A percentile compares a stretch with the other conserved stretches of the same genome.
Evolutionary conservation across 2,888 invertebrate genomes (phyloP).

Genomic region (Xestobium rufovillosum): DNA sequence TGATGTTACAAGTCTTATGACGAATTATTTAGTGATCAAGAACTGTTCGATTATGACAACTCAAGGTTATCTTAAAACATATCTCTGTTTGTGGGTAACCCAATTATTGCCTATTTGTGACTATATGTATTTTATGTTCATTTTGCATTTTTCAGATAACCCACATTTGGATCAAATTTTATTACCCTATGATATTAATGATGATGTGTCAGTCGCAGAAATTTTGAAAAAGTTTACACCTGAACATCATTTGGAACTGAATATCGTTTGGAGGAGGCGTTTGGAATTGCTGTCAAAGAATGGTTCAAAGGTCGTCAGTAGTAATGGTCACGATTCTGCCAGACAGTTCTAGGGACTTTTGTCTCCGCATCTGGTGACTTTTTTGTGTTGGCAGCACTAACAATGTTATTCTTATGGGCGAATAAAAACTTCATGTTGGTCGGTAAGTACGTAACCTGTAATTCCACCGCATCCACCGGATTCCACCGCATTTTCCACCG

Average conservation of each 20-base stretch:
- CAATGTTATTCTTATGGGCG: too few species aligned
- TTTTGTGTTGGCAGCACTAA: too few species aligned
- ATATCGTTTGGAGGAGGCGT: neutral
- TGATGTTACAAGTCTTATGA: conserved; percentile 1
- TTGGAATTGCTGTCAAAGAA: conserved; percentile 2
- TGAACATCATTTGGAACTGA: neutral
- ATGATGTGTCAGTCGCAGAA: neutral
- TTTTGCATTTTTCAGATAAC: conserved; percentile 2
- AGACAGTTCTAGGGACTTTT: too few species aligned
- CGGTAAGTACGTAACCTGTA: too few species aligned
- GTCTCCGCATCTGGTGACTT: too few species aligned
- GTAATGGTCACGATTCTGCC: too few species aligned
- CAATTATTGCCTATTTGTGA: conserved; percentile 3
- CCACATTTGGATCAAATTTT: conserved; percentile 1
- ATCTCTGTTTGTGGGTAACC: neutral
- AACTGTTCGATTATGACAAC: neutral
- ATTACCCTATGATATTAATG: conserved; percentile 2
- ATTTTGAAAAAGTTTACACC: conserved; percentile 2
- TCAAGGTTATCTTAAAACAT: too few species aligned
- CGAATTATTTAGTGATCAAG: conserved; percentile 2
- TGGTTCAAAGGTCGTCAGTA: conserved; percentile 1
- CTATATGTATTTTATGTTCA: conserved; percentile 1
- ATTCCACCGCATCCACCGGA: too few species aligned
- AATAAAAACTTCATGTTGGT: too few species aligned
- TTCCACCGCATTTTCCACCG: too few species aligned